These are phyloP conservation scores for Aelia acuminata DNA, from an alignment of 2,888 invertebrate genomes.

Conservation along the genomic window DNA sequence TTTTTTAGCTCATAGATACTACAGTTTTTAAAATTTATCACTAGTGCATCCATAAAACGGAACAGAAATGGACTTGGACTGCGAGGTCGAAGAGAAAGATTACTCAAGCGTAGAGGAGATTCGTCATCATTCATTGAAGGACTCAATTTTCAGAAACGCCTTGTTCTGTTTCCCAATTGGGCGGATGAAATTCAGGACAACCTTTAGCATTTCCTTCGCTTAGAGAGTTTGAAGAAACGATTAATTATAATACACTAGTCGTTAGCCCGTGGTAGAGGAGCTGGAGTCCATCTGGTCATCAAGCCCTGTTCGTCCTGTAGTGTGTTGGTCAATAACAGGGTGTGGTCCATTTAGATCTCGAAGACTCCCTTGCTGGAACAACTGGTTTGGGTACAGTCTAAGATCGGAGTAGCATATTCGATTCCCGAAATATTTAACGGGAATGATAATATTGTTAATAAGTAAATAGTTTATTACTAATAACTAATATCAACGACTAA, in stretches of 20 bases:
- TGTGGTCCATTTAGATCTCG: not conserved
- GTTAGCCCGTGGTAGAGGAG: not conserved
- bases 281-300: not conserved
- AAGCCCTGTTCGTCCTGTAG: not conserved
- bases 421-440: too few species aligned
- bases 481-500: too few species aligned
- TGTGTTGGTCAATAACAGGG: not conserved
- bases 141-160: not conserved
- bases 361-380: not conserved
- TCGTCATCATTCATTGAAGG: not conserved
- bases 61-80: not conserved
- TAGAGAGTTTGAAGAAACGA: constrained; percentile 10
- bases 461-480: too few species aligned
- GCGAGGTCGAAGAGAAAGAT: not conserved
- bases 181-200: not conserved
- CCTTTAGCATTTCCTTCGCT: not conserved
- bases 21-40: too few species aligned
- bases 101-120: not conserved
- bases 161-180: constrained; percentile 20
- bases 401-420: not conserved
- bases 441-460: too few species aligned
- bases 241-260: not conserved
- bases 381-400: not conserved
- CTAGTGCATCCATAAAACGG: not conserved
- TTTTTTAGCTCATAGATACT: too few species aligned